Evolutionary conservation across 2,113 vertebrate genomes (phyloP), one percentile per base, ranked within the genome.

Genomic region (Marmota monax): DNA sequence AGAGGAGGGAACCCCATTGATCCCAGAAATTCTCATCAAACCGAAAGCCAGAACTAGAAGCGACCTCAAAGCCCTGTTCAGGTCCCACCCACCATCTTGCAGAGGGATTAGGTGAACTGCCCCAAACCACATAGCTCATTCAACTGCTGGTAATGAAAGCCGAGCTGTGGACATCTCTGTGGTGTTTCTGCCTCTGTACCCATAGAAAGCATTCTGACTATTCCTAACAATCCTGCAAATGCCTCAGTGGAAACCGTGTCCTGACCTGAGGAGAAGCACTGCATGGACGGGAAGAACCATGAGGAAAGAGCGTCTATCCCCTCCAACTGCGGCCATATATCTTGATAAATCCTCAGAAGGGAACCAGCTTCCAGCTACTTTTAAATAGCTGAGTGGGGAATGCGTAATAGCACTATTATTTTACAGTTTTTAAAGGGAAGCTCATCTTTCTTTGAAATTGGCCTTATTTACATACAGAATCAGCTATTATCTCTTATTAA

Each of bases 361-460:
- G 48, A 88, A 51, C 29, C 39, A 63, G 79, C 39, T 86, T 56
- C 22, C 4, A 86, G 61, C 45, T 84, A 80, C 65, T 91, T 79
- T 83, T 65, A 77, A 95, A 76, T 63, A 92, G 48, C 83, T 70
- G 48, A 96, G 79, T 4, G 6, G 96, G 27, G 70, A 45, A 22
- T 86, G 53, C 23, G 37, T 65, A 91, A 96, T 53, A 34, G 73
- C 53, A 9, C 34, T 58, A 53, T 89, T 94, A 94, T 89, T 96
- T 93, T 93, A 53, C 63, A 37, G 16, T 63, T 92, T 91, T 90
- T 84, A 56, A 91, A 78, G 78, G 65, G 80, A 95, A 95, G 70
- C 67, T 88, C 77, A n/a, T 96, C 92, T 93, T 83, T 96, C 88
- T 88, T 85, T 95, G 72, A 88, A 97, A 95, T 88, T 96, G 63